A percentile compares a stretch with the other conserved stretches of the same genome.
phyloP scores from a whole-genome alignment of 2,797 vertebrate genomes.

The Harpagifer antarcticus region DNA sequence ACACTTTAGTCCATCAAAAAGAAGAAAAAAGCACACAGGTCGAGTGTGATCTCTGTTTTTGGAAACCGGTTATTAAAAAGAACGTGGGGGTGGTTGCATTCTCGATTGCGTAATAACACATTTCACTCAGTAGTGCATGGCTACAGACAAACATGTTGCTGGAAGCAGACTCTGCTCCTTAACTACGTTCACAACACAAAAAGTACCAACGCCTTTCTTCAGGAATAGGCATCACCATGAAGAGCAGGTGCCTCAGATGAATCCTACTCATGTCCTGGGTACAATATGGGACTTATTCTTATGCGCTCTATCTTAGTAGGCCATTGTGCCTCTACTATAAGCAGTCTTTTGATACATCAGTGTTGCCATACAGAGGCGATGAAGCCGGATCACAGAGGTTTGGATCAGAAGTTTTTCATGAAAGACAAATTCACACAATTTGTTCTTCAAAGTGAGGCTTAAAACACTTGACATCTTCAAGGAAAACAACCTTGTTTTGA shows the following conservation, averaged over 20 bases:
- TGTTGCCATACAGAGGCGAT: slow-evolving; percentile 7
- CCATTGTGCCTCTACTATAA: slow-evolving; percentile 28
- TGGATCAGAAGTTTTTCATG: slow-evolving; percentile 49
- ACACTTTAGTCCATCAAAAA: slow-evolving; percentile 16
- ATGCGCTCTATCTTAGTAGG: slow-evolving; percentile 23
- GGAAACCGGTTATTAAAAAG: slow-evolving; percentile 74
- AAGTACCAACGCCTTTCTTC: slow-evolving; percentile 48
- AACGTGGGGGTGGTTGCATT: slow-evolving; percentile 70
- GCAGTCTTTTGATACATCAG: slow-evolving; percentile 44
- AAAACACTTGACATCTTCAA: neutral
- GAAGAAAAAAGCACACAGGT: slow-evolving; percentile 26
- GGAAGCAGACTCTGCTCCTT: slow-evolving; percentile 68
- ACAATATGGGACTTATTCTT: slow-evolving; percentile 47
- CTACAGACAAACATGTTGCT: slow-evolving; percentile 73
- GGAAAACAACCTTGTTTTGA: slow-evolving; percentile 8
- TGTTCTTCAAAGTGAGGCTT: slow-evolving; percentile 42
- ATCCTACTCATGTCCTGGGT: slow-evolving; percentile 16
- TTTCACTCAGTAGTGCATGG: slow-evolving; percentile 70
- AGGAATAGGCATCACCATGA: slow-evolving; percentile 34
- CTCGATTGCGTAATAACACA: slow-evolving; percentile 75
- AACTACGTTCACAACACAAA: slow-evolving; percentile 72
- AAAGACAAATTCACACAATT: slow-evolving; percentile 32
- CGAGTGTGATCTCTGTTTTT: slow-evolving; percentile 63
- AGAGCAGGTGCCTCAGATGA: too few relatives aligned
- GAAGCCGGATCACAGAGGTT: slow-evolving; percentile 27